A percentile compares a stretch with the other conserved stretches of the same genome.
Evolutionary conservation across 2,797 vertebrate genomes (phyloP).

Genomic region (Falco berigora): DNA sequence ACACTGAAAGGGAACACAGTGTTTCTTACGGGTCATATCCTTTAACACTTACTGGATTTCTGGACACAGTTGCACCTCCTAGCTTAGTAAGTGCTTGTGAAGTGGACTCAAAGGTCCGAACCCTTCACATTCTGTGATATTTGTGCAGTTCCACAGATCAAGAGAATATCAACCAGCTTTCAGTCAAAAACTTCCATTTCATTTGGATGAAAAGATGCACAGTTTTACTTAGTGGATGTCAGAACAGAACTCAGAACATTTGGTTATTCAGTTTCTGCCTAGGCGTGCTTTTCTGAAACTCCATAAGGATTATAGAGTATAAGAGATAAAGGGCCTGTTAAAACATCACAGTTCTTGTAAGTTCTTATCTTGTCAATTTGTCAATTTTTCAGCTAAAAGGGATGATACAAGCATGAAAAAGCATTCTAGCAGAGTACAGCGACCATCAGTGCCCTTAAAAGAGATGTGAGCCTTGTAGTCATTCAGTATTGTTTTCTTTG

Average conservation of each 20-base stretch:
- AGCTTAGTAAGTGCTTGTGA: neutral
- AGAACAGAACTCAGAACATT: slow-evolving; percentile 1
- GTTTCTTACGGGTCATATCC: neutral
- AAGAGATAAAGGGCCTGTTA: neutral
- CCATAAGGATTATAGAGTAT: neutral
- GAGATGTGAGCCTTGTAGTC: neutral
- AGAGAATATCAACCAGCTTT: neutral
- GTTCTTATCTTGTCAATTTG: neutral
- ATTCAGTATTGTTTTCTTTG: slow-evolving; percentile 30
- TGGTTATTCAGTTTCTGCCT: slow-evolving; percentile 7
- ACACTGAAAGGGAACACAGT: neutral
- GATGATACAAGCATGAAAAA: neutral
- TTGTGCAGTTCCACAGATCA: neutral
- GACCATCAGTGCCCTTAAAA: neutral
- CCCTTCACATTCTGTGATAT: neutral
- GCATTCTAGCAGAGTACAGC: neutral
- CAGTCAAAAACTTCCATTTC: neutral
- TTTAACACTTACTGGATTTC: neutral
- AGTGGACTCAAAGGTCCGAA: neutral
- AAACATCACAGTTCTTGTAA: neutral
- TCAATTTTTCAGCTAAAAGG: neutral
- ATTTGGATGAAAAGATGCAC: neutral
- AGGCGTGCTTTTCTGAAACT: slow-evolving; percentile 17
- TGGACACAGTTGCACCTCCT: neutral
- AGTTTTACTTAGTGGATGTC: neutral